These are phyloP conservation scores for Spea bombifrons DNA, from an alignment of 2,113 vertebrate species.

Conservation along the genomic window DNA sequence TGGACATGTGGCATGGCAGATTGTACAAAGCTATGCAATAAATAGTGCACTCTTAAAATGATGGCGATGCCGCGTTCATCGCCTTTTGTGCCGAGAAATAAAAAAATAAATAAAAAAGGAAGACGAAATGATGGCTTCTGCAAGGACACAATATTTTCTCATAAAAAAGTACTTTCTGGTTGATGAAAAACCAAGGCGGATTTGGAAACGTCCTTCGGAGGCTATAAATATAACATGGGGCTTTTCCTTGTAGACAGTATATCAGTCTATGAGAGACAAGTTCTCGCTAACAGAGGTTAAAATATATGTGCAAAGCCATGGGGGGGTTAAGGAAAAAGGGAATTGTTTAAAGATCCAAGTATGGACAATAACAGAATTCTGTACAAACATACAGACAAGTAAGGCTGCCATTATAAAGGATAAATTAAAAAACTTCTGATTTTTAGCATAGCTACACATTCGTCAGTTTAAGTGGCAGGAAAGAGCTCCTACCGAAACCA, in stretches of 20 bases:
- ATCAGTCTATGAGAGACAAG: neutral
- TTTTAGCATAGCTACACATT: too few relatives aligned
- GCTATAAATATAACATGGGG: constrained; percentile 10
- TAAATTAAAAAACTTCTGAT: too few relatives aligned
- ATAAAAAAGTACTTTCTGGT: constrained; percentile 14
- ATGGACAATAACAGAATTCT: too few relatives aligned
- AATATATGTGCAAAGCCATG: neutral
- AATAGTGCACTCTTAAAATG: constrained; percentile 24
- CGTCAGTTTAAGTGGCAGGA: too few relatives aligned
- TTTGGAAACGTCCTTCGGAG: neutral
- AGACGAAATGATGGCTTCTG: constrained; percentile 14
- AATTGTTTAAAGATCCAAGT: too few relatives aligned
- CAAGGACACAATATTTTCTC: constrained; percentile 17
- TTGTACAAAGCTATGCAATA: neutral
- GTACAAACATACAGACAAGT: too few relatives aligned
- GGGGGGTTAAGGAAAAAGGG: too few relatives aligned
- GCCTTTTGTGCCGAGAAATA: constrained; percentile 7
- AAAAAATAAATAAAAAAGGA: constrained; percentile 17
- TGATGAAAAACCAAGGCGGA: constrained; percentile 21
- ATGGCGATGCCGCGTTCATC: constrained; percentile 30
- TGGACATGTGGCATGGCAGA: neutral
- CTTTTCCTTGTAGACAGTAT: neutral
- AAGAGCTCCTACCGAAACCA: too few relatives aligned
- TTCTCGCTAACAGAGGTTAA: neutral
- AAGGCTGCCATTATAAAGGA: too few relatives aligned